Base-by-base conservation (phyloP, 2,888 invertebrate species). In the Cerastis rubricosa region DNA sequence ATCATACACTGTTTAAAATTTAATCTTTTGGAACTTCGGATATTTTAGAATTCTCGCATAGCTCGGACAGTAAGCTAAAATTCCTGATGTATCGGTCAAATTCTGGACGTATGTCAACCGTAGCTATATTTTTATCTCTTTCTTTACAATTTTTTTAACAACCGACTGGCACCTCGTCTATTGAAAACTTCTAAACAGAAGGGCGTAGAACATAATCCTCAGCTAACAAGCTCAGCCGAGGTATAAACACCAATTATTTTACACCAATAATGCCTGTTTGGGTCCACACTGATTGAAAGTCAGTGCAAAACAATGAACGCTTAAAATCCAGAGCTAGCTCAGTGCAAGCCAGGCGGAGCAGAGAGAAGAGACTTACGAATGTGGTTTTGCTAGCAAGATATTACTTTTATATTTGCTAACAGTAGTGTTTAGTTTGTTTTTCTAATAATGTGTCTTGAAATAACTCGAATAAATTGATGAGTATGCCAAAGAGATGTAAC, bases 171-270 rank as follows among this genome's bases (percentile, higher is more conserved):
- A 40, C 2, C 29, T 40, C 19, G 29, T 54, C n/a, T 12, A 51
- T 54, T n/a, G n/a, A 54, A 29, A 5, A 45, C 19, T 40, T n/a
- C 6, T 29, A n/a, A n/a, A 49, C 1, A 25, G 4, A 59, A 29
- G 9, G 35, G 35, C 35, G 35, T 59, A 4, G 11, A 6, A 35
- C 14, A 12, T 22, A 45, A 73, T 29, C 43, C 25, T n/a, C 3
- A 8, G 17, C n/a, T 51, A 77, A 71, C 77, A 70, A 67, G 57
- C 66, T 54, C 45, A 57, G 29, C 14, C 47, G 22, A 19, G 7
- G 2, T 25, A 35, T 49, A 14, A 57, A 67, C 22, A 57, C 40
- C 79, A 78, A 80, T 83, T 80, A 78, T 78, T 83, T 83, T 78
- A 40, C 68, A 47, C 67, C 64, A 84, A 79, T 69, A 65, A 81